A percentile compares a stretch with the other conserved stretches of the same genome.
Evolutionary conservation across 2,113 vertebrate species (phyloP).

Genomic region (Uropsilus gracilis): DNA sequence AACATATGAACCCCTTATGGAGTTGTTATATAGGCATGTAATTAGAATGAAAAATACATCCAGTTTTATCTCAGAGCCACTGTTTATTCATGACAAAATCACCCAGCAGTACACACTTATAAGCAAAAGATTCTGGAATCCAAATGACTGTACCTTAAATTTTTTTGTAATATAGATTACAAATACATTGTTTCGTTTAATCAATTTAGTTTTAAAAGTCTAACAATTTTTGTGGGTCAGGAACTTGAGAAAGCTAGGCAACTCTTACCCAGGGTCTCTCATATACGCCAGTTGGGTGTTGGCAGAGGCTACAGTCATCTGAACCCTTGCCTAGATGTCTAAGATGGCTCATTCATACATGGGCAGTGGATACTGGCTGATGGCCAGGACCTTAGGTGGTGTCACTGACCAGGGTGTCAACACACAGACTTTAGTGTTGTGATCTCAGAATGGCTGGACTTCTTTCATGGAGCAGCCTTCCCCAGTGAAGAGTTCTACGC

Average conservation of each 20-base stretch:
- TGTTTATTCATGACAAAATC: constrained; percentile 47
- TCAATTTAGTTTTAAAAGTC: constrained; percentile 38
- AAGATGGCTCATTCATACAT: not conserved
- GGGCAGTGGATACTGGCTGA: not conserved
- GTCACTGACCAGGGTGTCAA: not conserved
- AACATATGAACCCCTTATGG: constrained; percentile 26
- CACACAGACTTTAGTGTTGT: not conserved
- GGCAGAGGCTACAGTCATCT: not conserved
- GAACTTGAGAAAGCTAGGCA: not conserved
- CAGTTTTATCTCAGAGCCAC: not conserved
- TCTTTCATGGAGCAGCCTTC: not conserved
- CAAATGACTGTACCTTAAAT: constrained; percentile 55
- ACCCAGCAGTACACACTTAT: constrained; percentile 25
- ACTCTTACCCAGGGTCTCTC: not conserved
- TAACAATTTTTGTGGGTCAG: not conserved
- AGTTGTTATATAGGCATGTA: not conserved
- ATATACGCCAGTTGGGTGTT: not conserved
- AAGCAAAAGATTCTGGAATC: not conserved
- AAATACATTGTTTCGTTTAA: constrained; percentile 43
- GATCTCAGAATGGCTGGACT: not conserved
- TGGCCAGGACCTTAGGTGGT: not conserved
- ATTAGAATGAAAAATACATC: constrained; percentile 22
- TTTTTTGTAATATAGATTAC: constrained; percentile 39
- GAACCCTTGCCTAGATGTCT: not conserved
- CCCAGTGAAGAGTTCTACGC: not conserved